Evolutionary conservation across 2,797 vertebrate genomes (phyloP).

Genomic region (Lithobates sylvaticus): DNA sequence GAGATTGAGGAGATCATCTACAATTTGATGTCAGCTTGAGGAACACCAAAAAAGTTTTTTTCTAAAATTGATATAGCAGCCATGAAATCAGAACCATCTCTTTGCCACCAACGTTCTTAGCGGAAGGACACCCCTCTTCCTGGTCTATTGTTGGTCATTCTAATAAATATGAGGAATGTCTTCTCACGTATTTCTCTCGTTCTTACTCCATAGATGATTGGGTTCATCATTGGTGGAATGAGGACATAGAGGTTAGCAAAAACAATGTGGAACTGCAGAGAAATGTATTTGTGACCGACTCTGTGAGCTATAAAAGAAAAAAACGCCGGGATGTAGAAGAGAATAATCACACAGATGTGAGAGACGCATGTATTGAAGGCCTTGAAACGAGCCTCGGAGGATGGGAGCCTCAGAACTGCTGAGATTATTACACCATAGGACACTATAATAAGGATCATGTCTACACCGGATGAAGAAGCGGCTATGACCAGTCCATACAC

Average conservation of each 20-base stretch:
- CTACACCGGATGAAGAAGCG: not conserved
- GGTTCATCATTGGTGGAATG: slow-evolving; percentile 34
- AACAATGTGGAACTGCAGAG: slow-evolving; percentile 16
- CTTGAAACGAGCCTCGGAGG: slow-evolving; percentile 25
- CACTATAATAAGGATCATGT: not conserved
- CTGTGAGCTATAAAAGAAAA: slow-evolving; percentile 36
- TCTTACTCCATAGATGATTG: slow-evolving; percentile 25
- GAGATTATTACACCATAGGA: slow-evolving; percentile 7
- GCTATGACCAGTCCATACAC: slow-evolving; percentile 16
- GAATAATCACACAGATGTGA: slow-evolving; percentile 31
- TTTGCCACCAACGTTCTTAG: too few species aligned
- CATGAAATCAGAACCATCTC: too few species aligned
- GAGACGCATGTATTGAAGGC: slow-evolving; percentile 34
- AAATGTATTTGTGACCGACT: slow-evolving; percentile 4
- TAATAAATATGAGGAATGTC: not conserved
- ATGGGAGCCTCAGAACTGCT: slow-evolving; percentile 17
- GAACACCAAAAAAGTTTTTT: too few species aligned
- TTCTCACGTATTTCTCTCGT: slow-evolving; percentile 9
- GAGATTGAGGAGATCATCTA: too few species aligned
- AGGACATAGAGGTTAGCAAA: slow-evolving; percentile 36
- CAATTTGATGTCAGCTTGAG: too few species aligned
- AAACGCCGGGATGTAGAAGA: slow-evolving; percentile 36
- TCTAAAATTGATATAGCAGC: too few species aligned
- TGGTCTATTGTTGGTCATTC: not conserved
- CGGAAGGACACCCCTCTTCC: too few species aligned